Percentiles rank a stretch among this genome's conserved stretches.
These are phyloP conservation scores for Salminus brasiliensis DNA, from an alignment of 2,113 vertebrate genomes.

Conservation along the genomic window DNA sequence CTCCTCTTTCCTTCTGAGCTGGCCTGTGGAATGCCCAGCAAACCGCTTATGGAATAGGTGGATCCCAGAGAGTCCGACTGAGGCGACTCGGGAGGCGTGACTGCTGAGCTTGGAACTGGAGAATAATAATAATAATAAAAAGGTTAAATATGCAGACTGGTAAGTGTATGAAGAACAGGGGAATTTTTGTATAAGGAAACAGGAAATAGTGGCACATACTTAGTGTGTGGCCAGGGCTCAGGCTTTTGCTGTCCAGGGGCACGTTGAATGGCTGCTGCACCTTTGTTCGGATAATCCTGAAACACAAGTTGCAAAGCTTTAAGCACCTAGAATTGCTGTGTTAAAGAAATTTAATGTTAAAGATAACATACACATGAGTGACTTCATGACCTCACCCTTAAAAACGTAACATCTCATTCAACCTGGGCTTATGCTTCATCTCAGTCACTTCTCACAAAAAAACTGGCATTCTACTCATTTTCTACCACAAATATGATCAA, in stretches of 20 bases:
- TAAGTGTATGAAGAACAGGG: neutral
- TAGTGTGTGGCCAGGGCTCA: conserved; percentile 86
- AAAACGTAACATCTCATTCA: no score
- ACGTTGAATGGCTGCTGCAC: conserved; percentile 91
- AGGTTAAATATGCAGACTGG: neutral
- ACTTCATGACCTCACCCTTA: neutral
- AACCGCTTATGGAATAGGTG: conserved; percentile 89
- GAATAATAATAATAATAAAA: neutral
- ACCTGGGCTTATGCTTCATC: neutral
- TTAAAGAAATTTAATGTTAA: neutral
- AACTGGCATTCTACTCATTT: neutral
- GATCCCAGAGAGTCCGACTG: conserved; percentile 89
- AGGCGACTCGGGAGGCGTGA: conserved; percentile 89
- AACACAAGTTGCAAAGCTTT: conserved; percentile 27
- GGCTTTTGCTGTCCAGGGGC: conserved; percentile 84
- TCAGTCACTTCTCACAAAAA: neutral
- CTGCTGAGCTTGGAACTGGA: conserved; percentile 86
- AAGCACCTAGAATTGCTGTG: neutral
- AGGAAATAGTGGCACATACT: conserved; percentile 74
- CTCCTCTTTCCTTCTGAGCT: conserved; percentile 82
- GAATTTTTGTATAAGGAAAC: neutral
- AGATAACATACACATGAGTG: neutral
- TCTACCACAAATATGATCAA: neutral
- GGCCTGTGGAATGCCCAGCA: conserved; percentile 84
- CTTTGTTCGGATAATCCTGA: conserved; percentile 90